A percentile compares a stretch with the other conserved stretches of the same genome.
Conservation (phyloP, 1,140 invertebrate genomes). For the Drosophila ananassae region DNA sequence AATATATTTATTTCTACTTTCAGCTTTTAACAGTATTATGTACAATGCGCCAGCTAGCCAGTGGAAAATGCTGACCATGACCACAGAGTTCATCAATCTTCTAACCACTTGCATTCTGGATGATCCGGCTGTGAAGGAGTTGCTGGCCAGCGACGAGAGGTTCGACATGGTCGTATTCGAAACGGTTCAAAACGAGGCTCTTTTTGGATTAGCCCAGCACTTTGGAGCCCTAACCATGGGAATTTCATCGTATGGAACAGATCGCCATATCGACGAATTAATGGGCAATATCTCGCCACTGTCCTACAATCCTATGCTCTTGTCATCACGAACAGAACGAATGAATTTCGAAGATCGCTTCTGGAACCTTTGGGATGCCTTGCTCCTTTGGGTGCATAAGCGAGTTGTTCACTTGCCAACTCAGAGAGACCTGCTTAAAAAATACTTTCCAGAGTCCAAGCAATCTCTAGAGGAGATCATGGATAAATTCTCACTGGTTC, state of each 20-base stretch:
- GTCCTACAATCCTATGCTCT: slow-evolving; percentile 79
- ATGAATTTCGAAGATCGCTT: slow-evolving; percentile 84
- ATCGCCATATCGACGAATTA: slow-evolving; percentile 67
- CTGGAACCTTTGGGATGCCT: slow-evolving; percentile 74
- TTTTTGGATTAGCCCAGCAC: slow-evolving; percentile 72
- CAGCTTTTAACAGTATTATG: slow-evolving; percentile 33
- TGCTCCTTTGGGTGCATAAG: slow-evolving; percentile 41
- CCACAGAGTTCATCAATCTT: slow-evolving; percentile 60
- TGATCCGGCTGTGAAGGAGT: slow-evolving; percentile 42
- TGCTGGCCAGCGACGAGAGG: slow-evolving; percentile 31
- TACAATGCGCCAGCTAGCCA: slow-evolving; percentile 39
- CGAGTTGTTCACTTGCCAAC: slow-evolving; percentile 55
- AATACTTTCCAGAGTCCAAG: slow-evolving; percentile 73
- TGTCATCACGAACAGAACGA: slow-evolving; percentile 64
- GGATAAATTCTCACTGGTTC: slow-evolving; percentile 84
- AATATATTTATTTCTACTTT: not conserved
- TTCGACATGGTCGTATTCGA: slow-evolving; percentile 78
- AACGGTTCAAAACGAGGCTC: slow-evolving; percentile 67
- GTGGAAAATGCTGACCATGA: slow-evolving; percentile 54
- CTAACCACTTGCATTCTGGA: slow-evolving; percentile 70
- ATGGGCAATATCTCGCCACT: slow-evolving; percentile 71
- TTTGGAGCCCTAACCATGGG: slow-evolving; percentile 74
- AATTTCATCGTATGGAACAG: slow-evolving; percentile 71
- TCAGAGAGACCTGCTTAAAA: slow-evolving; percentile 78
- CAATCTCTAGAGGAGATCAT: slow-evolving; percentile 58